Evolutionary conservation across 35 echinoderm and acorn worm species (phyloP), one percentile per base, ranked within the genome.

Genomic region (Ophiothrix spiculata): DNA sequence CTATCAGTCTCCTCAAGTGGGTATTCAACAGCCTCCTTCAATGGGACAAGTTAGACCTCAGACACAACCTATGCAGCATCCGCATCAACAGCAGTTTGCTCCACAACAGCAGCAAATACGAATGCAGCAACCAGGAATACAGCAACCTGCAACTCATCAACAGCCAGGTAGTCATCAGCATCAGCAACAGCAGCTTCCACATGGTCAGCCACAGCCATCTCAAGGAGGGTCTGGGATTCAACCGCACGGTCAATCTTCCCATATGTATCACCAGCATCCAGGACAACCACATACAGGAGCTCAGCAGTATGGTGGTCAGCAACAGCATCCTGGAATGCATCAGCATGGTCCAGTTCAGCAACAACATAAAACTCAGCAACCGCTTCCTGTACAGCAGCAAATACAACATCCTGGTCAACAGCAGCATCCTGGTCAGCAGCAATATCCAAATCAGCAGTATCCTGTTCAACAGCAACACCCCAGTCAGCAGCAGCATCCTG

Each of bases 31-130:
- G 29, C 40, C 19, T 29, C 81, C 81, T 28, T 23, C 12, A 21
- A 31, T 63, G 60, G 41, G 40, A 33, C 8, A 29, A n/a, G 21
- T 35, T 0, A 1, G 31, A 74, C n/a, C 56, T 39, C 39, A 38
- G 17, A 37, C 39, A 85, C 49, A 87, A 41, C 25, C 63, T 33
- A 14, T 33, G 32, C 56, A 36, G 38, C 85, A 33, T 42, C 79
- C 84, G 35, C 81, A 77, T 42, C 74, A 77, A 15, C 87, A 86
- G 39, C 83, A 80, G 80, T 87, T 75, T 23, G 16, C 31, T 38
- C 80, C 76, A 40, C 86, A 49, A n/a, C 87, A 35, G 78, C 78
- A 77, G 49, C 79, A 37, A 87, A 76, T 75, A 6, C 75, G 81
- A 38, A 77, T 76, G 28, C 86, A 88, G 38, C 87, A 89, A 39